A percentile compares a stretch with the other conserved stretches of the same genome.
phyloP scores from a whole-genome alignment of 2,113 vertebrate species.

The Meriones unguiculatus region DNA sequence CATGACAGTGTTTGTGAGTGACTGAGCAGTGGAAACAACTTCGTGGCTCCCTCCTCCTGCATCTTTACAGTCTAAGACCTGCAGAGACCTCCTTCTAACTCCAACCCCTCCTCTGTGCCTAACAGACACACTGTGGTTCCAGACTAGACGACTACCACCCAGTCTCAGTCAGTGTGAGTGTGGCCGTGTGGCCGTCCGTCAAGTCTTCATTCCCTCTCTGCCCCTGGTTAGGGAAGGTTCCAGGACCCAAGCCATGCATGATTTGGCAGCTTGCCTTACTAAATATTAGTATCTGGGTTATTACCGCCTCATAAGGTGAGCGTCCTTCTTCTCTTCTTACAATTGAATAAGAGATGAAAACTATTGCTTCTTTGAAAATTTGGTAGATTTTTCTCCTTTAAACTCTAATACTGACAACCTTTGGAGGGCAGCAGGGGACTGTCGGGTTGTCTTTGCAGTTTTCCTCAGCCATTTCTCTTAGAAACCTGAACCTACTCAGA shows the following conservation, averaged over 20 bases:
- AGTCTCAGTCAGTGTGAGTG: neutral
- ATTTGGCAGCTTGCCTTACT: neutral
- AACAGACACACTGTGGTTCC: neutral
- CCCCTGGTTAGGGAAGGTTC: neutral
- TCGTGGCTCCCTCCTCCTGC: no score
- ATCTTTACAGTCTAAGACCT: neutral
- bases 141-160: neutral
- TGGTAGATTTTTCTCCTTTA: neutral
- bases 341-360: neutral
- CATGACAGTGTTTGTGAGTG: neutral
- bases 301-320: neutral
- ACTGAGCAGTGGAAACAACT: neutral
- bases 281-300: neutral
- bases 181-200: no score
- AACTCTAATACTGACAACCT: neutral
- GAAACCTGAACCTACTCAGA: no score
- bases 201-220: neutral
- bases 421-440: neutral
- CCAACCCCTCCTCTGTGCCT: neutral
- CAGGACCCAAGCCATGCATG: neutral
- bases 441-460: neutral
- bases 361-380: neutral
- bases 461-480: constrained; percentile 14
- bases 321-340: neutral
- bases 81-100: neutral